Evolutionary conservation across 2,797 vertebrate genomes (phyloP).

Genomic region (Thaleichthys pacificus): DNA sequence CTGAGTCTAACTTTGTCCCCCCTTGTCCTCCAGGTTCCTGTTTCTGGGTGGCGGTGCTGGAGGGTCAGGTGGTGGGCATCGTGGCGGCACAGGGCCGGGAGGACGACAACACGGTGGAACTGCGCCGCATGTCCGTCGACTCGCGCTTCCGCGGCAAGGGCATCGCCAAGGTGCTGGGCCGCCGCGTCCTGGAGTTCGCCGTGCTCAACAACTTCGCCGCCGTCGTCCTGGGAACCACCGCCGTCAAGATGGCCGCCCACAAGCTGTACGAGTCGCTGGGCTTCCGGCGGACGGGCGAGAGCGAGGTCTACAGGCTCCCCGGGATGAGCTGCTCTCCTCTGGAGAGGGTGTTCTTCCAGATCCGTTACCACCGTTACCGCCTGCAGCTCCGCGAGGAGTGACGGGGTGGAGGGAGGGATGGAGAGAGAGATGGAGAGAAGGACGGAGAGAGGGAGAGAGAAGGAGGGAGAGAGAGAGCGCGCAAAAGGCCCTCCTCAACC

Average conservation of each 20-base stretch:
- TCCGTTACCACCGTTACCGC: conserved; percentile 97
- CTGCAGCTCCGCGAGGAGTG: conserved; percentile 98
- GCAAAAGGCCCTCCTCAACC: conserved; percentile 54
- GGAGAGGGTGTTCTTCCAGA: conserved; percentile 98
- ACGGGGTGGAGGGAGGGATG: conserved; percentile 41
- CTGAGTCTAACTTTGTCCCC: not conserved
- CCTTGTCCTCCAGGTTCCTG: conserved; percentile 83
- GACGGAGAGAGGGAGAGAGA: conserved; percentile 19
- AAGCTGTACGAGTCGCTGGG: conserved; percentile 98
- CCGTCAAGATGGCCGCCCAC: conserved; percentile 97
- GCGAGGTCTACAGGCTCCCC: conserved; percentile 87
- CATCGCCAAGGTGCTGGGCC: conserved; percentile 94
- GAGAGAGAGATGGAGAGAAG: conserved; percentile 1
- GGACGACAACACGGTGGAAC: conserved; percentile 93
- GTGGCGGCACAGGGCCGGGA: conserved; percentile 90
- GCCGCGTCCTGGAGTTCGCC: conserved; percentile 95
- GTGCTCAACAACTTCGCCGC: conserved; percentile 94
- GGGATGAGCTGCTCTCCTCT: conserved; percentile 92
- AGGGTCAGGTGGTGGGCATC: conserved; percentile 93
- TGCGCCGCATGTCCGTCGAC: conserved; percentile 98
- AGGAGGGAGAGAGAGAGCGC: conserved; percentile 27
- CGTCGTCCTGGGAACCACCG: conserved; percentile 93
- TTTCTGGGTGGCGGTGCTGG: conserved; percentile 98
- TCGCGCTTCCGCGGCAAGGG: conserved; percentile 94
- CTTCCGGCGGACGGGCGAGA: conserved; percentile 89